phyloP scores from a whole-genome alignment of 2,113 vertebrate genomes.

The Cynopterus brachyotis region DNA sequence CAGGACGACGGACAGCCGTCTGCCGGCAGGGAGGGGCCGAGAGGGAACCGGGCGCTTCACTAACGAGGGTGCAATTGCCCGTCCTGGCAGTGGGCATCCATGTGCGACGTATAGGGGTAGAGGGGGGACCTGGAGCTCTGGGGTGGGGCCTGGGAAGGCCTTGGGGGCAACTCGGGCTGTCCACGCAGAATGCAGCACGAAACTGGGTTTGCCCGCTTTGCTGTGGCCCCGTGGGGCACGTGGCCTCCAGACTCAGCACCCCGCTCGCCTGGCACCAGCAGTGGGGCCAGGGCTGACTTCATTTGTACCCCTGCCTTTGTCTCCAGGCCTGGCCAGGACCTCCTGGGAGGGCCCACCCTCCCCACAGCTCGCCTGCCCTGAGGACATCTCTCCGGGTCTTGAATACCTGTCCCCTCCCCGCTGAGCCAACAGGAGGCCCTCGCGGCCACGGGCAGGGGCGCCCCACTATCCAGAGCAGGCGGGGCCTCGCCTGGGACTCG shows the following conservation, averaged over 20 bases:
- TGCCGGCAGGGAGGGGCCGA: not conserved
- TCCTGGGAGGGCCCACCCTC: not conserved
- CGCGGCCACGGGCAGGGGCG: not conserved
- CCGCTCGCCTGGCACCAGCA: fast-evolving
- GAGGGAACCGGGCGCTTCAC: fast-evolving
- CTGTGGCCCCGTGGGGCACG: not conserved
- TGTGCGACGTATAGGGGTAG: fast-evolving
- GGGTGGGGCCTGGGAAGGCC: not conserved
- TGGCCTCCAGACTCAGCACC: not conserved
- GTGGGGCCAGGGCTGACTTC: not conserved
- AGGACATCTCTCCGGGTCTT: not conserved
- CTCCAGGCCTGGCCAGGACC: not conserved
- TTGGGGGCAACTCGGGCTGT: too few species aligned
- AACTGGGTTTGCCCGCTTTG: fast-evolving
- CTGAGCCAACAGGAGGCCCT: not conserved
- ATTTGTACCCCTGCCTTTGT: not conserved
- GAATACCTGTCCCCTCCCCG: not conserved
- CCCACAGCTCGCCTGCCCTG: not conserved
- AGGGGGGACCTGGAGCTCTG: not conserved
- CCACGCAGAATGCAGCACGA: not conserved
- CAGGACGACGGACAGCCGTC: not conserved
- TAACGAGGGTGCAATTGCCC: fast-evolving
- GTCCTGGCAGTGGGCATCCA: not conserved
- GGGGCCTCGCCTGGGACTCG: not conserved
- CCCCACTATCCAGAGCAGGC: not conserved